Evolutionary conservation across 2,888 invertebrate species (phyloP).

Genomic region (Cryptus viduatorius): DNA sequence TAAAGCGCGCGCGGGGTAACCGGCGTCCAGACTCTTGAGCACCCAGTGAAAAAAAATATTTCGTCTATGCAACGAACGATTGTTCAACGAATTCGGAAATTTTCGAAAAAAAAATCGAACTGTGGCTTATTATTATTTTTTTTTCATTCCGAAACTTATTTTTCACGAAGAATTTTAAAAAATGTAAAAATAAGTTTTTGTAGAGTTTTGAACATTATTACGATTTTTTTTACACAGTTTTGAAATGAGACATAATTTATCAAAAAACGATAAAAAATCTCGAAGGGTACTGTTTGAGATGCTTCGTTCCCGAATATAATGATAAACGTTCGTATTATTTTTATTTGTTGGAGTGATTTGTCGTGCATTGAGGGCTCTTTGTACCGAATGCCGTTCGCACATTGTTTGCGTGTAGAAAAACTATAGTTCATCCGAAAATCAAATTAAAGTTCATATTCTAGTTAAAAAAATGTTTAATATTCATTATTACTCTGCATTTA

Average conservation of each 20-base stretch:
- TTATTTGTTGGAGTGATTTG: not conserved
- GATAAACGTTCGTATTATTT: not conserved
- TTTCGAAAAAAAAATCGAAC: not conserved
- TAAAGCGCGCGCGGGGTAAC: slow-evolving; percentile 41
- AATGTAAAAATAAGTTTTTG: no score
- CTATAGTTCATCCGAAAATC: not conserved
- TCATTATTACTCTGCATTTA: no score
- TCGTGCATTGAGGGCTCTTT: not conserved
- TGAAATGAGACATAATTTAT: not conserved
- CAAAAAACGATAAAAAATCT: not conserved
- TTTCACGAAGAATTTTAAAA: no score
- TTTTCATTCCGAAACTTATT: not conserved
- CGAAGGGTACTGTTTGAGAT: not conserved
- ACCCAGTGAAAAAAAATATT: not conserved
- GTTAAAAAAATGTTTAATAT: no score
- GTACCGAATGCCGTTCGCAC: no score
- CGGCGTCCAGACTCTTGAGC: not conserved
- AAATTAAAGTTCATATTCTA: no score
- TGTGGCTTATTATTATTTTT: not conserved
- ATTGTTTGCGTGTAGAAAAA: not conserved
- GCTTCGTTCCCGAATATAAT: not conserved
- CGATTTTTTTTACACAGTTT: not conserved
- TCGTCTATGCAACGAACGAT: not conserved
- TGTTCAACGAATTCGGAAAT: not conserved
- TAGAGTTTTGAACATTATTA: no score